Conservation (phyloP, 1,140 invertebrate genomes). For the Bombus affinis region DNA sequence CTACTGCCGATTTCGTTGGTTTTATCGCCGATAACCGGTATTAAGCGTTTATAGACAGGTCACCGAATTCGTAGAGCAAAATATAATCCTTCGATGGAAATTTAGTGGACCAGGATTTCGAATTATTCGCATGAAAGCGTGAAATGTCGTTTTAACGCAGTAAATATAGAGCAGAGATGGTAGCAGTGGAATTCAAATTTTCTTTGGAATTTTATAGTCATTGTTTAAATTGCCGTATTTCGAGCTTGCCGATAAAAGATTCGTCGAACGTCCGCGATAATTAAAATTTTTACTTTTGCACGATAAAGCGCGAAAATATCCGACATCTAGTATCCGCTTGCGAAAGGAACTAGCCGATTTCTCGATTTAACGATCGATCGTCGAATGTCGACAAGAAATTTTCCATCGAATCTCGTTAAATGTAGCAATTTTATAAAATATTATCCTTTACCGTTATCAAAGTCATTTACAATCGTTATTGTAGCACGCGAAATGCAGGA, state of each 20-base stretch:
- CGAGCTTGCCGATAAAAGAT: too few relatives aligned
- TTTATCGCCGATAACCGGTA: not conserved
- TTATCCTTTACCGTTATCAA: too few relatives aligned
- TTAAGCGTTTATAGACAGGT: not conserved
- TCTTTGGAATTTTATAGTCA: not conserved
- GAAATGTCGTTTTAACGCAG: not conserved
- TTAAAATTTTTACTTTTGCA: too few relatives aligned
- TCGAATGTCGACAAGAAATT: too few relatives aligned
- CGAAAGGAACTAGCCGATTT: too few relatives aligned
- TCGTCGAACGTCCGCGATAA: too few relatives aligned
- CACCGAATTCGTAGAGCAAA: not conserved
- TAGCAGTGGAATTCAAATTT: not conserved
- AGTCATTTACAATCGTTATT: too few relatives aligned
- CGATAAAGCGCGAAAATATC: too few relatives aligned
- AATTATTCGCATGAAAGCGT: not conserved
- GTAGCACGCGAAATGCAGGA: too few relatives aligned
- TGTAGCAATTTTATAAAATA: too few relatives aligned
- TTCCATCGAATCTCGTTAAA: too few relatives aligned
- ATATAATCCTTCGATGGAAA: not conserved
- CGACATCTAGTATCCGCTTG: too few relatives aligned
- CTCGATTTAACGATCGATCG: rapidly evolving
- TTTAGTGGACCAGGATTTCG: not conserved
- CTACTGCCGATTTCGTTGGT: not conserved
- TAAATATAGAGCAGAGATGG: not conserved
- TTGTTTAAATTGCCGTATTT: not conserved